Evolutionary conservation across 1,140 invertebrate genomes (phyloP).

Genomic region (Himalopsyche phryganea): DNA sequence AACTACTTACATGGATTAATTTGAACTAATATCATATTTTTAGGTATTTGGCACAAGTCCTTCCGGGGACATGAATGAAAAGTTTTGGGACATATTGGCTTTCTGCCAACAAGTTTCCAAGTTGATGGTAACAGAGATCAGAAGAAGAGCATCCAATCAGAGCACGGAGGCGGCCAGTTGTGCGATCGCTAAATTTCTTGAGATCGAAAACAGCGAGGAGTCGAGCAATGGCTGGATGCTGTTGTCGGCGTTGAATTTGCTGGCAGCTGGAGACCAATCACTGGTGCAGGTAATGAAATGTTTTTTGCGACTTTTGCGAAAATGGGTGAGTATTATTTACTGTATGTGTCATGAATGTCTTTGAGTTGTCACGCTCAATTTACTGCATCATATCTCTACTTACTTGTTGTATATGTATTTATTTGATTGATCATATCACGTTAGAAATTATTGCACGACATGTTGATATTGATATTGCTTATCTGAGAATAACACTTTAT

Average conservation of each 20-base stretch:
- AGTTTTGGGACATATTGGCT: constrained; percentile 88
- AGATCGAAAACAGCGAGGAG: constrained; percentile 89
- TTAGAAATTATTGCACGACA: too few relatives aligned
- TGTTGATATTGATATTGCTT: too few relatives aligned
- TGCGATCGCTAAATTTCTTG: constrained; percentile 93
- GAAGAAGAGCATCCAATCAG: constrained; percentile 89
- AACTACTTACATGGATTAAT: too few relatives aligned
- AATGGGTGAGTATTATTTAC: too few relatives aligned
- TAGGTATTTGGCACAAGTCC: constrained; percentile 89
- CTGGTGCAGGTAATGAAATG: constrained; percentile 53
- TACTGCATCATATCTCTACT: too few relatives aligned
- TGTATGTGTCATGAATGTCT: too few relatives aligned
- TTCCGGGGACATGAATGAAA: constrained; percentile 89
- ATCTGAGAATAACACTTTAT: too few relatives aligned
- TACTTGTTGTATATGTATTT: too few relatives aligned
- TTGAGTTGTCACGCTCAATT: too few relatives aligned
- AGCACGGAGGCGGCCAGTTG: constrained; percentile 93
- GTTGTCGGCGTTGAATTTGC: constrained; percentile 84
- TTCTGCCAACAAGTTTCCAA: constrained; percentile 93
- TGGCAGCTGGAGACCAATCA: constrained; percentile 78
- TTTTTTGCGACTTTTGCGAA: too few relatives aligned
- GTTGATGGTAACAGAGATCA: constrained; percentile 92
- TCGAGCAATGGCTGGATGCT: constrained; percentile 96
- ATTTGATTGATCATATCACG: too few relatives aligned
- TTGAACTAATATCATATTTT: too few relatives aligned